phyloP scores from a whole-genome alignment of 1,140 invertebrate species.

The Polyergus mexicanus region DNA sequence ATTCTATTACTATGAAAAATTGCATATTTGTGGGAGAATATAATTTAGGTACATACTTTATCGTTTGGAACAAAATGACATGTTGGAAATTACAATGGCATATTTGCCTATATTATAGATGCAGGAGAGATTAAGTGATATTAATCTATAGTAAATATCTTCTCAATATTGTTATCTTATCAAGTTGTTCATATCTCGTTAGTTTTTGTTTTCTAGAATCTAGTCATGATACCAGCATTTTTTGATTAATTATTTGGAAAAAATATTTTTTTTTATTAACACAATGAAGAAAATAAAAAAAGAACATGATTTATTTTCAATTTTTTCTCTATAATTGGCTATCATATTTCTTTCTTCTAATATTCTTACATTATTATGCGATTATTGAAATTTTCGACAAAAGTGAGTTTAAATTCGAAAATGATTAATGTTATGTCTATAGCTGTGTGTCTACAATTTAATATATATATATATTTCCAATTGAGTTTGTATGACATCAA shows the following conservation, averaged over 20 bases:
- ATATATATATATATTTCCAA: too few species aligned
- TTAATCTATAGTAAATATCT: slow-evolving; percentile 1
- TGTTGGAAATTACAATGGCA: not conserved
- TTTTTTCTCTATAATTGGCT: slow-evolving; percentile 3
- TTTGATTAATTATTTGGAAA: not conserved
- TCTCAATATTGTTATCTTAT: not conserved
- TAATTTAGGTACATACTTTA: not conserved
- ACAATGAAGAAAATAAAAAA: not conserved
- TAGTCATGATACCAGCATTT: not conserved
- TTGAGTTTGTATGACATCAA: not conserved
- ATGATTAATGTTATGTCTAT: not conserved
- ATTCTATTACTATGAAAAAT: slow-evolving; percentile 15
- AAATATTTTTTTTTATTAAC: not conserved
- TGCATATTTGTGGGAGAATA: not conserved
- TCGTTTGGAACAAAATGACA: not conserved
- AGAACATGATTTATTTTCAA: not conserved
- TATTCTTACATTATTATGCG: not conserved
- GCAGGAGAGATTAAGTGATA: not conserved
- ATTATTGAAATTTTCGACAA: not conserved
- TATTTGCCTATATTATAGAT: slow-evolving; percentile 12
- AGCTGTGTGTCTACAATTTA: too few species aligned
- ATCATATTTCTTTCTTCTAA: not conserved
- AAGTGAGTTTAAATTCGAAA: not conserved
- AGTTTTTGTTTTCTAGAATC: not conserved
- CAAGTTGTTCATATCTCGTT: not conserved